Conservation (phyloP, 2,797 vertebrate genomes). For the Rhinogobio ventralis region DNA sequence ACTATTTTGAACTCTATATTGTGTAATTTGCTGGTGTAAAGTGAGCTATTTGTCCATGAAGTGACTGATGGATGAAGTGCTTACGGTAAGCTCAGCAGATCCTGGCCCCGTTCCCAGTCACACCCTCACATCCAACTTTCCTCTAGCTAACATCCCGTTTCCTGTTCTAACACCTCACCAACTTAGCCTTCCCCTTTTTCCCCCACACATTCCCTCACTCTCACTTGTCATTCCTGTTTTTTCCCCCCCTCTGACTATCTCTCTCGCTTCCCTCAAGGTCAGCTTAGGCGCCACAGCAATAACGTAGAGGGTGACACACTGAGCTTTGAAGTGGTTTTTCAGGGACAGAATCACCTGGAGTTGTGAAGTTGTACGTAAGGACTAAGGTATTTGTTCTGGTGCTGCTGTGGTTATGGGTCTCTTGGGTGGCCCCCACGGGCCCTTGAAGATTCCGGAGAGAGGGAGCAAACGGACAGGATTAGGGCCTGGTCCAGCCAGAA, state of each 20-base stretch:
- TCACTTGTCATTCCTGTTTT: slow-evolving; percentile 27
- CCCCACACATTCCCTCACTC: slow-evolving; percentile 34
- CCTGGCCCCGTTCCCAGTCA: slow-evolving; percentile 50
- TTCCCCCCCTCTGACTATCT: slow-evolving; percentile 6
- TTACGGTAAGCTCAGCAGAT: slow-evolving; percentile 56
- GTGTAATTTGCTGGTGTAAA: slow-evolving; percentile 21
- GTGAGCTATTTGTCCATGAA: slow-evolving; percentile 45
- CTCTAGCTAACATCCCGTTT: slow-evolving; percentile 52
- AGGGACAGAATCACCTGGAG: slow-evolving; percentile 74
- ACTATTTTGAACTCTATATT: slow-evolving; percentile 12
- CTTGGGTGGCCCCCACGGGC: slow-evolving; percentile 64
- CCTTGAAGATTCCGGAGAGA: slow-evolving; percentile 64
- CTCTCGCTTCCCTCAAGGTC: slow-evolving; percentile 60
- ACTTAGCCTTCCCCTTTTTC: slow-evolving; percentile 41
- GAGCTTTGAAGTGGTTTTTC: slow-evolving; percentile 60
- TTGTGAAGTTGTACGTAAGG: slow-evolving; percentile 69
- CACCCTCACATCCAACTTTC: slow-evolving; percentile 41
- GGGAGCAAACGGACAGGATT: slow-evolving; percentile 75
- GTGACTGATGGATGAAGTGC: slow-evolving; percentile 49
- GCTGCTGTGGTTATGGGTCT: slow-evolving; percentile 79
- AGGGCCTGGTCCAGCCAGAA: slow-evolving; percentile 72
- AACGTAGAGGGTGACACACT: slow-evolving; percentile 43
- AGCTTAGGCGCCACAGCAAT: slow-evolving; percentile 44
- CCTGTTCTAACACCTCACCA: slow-evolving; percentile 50
- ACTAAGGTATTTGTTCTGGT: slow-evolving; percentile 76